Conservation (phyloP, 2,888 invertebrate species). For the Pseudococcus viburni region DNA sequence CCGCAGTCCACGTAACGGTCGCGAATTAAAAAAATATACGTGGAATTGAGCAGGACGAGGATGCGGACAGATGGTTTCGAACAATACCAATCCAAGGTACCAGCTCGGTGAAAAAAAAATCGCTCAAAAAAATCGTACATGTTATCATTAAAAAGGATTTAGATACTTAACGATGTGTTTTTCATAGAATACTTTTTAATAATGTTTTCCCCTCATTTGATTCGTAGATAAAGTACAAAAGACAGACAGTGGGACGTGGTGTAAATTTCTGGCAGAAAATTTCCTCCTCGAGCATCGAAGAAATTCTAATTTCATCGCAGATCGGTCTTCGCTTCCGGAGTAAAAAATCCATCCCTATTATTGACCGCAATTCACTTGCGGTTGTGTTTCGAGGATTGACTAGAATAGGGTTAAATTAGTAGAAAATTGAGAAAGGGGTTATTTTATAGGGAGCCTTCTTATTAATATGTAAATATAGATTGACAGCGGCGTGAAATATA, state of each 20-base stretch:
- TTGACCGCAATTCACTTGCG: constrained; percentile 64
- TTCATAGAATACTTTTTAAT: no score
- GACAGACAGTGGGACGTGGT: not conserved
- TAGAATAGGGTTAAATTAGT: constrained; percentile 66
- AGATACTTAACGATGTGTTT: not conserved
- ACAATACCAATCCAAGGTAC: not conserved
- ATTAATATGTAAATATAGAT: constrained; percentile 67
- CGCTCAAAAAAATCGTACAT: not conserved
- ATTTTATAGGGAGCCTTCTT: constrained; percentile 49
- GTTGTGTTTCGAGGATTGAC: constrained; percentile 30
- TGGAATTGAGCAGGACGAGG: not conserved
- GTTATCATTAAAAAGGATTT: constrained; percentile 22
- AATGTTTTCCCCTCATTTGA: no score
- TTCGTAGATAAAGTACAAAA: not conserved
- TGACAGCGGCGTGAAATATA: constrained; percentile 63
- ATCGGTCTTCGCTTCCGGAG: not conserved
- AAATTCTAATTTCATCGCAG: not conserved
- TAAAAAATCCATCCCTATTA: constrained; percentile 34
- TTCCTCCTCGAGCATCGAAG: not conserved
- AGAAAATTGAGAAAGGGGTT: constrained; percentile 67
- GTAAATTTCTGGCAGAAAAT: no score
- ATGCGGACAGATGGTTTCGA: not conserved
- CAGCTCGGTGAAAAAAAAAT: not conserved
- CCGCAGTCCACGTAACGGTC: not conserved
- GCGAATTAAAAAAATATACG: not conserved